Conservation (phyloP, 1,140 invertebrate genomes). For the Liolophura sinensis region DNA sequence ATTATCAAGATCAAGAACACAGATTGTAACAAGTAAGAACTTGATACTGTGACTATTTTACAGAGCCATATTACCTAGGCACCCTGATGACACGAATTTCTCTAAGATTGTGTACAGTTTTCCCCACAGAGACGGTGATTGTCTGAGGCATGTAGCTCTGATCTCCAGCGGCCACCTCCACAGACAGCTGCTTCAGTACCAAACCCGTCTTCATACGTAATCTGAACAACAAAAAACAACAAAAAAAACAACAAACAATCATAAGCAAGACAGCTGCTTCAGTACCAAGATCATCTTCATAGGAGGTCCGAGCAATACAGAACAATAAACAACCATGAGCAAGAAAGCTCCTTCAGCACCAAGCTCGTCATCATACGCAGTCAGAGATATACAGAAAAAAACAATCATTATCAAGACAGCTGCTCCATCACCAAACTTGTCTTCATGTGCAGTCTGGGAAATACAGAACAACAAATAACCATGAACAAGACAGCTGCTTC, state of each 20-base stretch:
- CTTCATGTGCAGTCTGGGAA: slow-evolving; percentile 47
- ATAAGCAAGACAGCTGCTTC: too few relatives aligned
- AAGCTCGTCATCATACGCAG: too few relatives aligned
- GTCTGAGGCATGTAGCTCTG: slow-evolving; percentile 57
- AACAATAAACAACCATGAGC: too few relatives aligned
- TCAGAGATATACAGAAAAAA: too few relatives aligned
- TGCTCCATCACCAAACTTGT: too few relatives aligned
- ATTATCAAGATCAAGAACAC: too few relatives aligned
- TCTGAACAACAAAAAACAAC: slow-evolving; percentile 24
- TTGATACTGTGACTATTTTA: not conserved
- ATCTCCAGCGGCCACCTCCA: slow-evolving; percentile 47
- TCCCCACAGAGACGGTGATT: slow-evolving; percentile 45
- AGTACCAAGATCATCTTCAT: too few relatives aligned
- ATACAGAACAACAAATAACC: too few relatives aligned
- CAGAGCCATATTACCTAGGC: slow-evolving; percentile 34
- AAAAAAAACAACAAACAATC: slow-evolving; percentile 25
- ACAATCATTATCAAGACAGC: too few relatives aligned
- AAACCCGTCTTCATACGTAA: slow-evolving; percentile 50
- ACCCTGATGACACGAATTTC: slow-evolving; percentile 52
- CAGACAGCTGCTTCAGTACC: slow-evolving; percentile 48
- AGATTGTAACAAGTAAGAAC: not conserved
- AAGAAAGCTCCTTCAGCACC: too few relatives aligned
- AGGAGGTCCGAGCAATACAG: too few relatives aligned
- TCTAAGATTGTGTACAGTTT: slow-evolving; percentile 31
- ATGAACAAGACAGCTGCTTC: too few relatives aligned